Base-by-base conservation (phyloP, 2,888 invertebrate species). In the Drosophila incognita region DNA sequence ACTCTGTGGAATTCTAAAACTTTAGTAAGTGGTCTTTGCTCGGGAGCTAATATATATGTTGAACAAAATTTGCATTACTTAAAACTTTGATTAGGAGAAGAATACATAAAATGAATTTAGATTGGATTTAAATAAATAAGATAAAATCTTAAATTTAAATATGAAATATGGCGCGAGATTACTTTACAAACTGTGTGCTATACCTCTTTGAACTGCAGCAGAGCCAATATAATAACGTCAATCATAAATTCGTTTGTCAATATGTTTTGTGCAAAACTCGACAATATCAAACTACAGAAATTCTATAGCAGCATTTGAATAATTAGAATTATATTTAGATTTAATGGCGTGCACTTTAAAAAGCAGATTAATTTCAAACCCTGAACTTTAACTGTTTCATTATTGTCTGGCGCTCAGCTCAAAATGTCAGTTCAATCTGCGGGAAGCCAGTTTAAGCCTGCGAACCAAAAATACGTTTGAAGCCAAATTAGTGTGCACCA, bases 401-500 rank as follows among this genome's bases (percentile, higher is more conserved):
- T 24, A 57, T 18, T 29, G 56, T 15, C 31, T 57, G 57, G 40
- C 48, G 27, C 58, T 42, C 21, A 21, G 42, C 42, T 42, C 42
- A 21, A 21, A 42, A 13, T 42, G 21, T 33, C 35, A 74, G 51
- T 42, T 65, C 21, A 29, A 66, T 35, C 46, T 15, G 46, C 8
- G 4, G 58, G 56, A 63, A 57, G 61, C 60, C 40, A 48, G 8
- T 61, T 68, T 61, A 58, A 76, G 58, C 35, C 57, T 24, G 48
- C 46, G 4, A 48, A 18, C 24, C 36, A 21, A 54, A 59, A 74
- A 75, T 59, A 13, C 27, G 61, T 57, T 69, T 52, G 8, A 36
- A 36, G 54, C 61, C 49, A 63, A 77, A 67, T 78, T 74, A 74
- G 74, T 59, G 62, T 52, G 54, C 56, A 56, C 56, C 40, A 36